Conservation (phyloP, 1,140 invertebrate genomes). For the Saxidomus purpurata region DNA sequence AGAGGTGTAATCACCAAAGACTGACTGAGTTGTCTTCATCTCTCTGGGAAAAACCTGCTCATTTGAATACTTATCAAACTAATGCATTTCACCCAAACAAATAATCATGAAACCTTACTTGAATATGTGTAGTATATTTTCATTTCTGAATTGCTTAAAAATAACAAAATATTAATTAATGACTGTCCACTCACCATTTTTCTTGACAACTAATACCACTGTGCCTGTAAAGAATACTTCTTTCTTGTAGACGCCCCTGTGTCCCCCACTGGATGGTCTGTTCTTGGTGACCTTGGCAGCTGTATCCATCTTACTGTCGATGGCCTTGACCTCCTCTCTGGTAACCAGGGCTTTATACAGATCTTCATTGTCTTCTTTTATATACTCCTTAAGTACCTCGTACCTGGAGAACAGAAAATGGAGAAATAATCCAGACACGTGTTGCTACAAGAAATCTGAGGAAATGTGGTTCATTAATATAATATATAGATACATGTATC, state of each 20-base stretch:
- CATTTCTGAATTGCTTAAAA: neutral
- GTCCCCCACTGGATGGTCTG: neutral
- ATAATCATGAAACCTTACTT: too few relatives aligned
- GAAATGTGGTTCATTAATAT: too few relatives aligned
- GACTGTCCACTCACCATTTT: constrained; percentile 24
- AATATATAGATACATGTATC: too few relatives aligned
- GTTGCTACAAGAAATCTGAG: too few relatives aligned
- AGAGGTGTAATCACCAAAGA: too few relatives aligned
- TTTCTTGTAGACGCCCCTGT: constrained; percentile 22
- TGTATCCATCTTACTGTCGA: constrained; percentile 53
- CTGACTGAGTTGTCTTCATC: too few relatives aligned
- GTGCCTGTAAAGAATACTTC: constrained; percentile 58
- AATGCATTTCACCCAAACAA: too few relatives aligned
- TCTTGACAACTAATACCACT: constrained; percentile 43
- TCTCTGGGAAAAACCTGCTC: too few relatives aligned
- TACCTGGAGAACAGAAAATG: constrained; percentile 31
- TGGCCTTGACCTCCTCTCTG: constrained; percentile 16
- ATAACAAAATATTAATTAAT: neutral
- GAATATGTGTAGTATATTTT: too few relatives aligned
- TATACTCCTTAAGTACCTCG: constrained; percentile 41
- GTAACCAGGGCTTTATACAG: constrained; percentile 54
- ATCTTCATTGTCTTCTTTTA: constrained; percentile 58
- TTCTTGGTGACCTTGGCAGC: constrained; percentile 59
- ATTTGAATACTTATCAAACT: too few relatives aligned
- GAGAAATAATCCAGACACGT: too few relatives aligned